phyloP scores from a whole-genome alignment of 2,888 invertebrate genomes.

The Malthinus seriepunctatus region DNA sequence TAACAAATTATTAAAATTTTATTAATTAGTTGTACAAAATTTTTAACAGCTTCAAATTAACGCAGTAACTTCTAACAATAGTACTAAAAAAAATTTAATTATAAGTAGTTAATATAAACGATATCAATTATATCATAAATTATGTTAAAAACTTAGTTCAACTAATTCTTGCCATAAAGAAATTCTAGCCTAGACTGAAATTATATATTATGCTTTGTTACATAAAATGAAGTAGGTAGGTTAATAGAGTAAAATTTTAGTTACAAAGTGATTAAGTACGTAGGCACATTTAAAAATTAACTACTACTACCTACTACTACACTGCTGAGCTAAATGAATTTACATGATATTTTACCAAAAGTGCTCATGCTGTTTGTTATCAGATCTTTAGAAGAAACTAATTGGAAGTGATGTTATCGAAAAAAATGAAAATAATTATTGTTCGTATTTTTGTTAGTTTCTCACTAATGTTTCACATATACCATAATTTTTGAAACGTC shows the following conservation, averaged over 20 bases:
- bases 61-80: constrained; percentile 32
- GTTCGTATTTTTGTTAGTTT: constrained; percentile 11
- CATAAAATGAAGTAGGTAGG: constrained; percentile 39
- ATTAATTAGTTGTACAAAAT: no score
- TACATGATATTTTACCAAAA: constrained; percentile 64
- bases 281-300: constrained; percentile 33
- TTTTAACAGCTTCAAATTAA: constrained; percentile 15
- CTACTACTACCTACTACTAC: constrained; percentile 22
- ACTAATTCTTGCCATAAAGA: constrained; percentile 54
- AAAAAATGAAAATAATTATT: constrained; percentile 3
- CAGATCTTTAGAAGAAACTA: constrained; percentile 38
- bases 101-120: constrained; percentile 42
- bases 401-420: constrained; percentile 20
- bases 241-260: constrained; percentile 28
- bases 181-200: constrained; percentile 54
- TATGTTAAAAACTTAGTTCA: constrained; percentile 40
- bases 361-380: constrained; percentile 67
- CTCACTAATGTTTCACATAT: constrained; percentile 19
- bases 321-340: constrained; percentile 45
- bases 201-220: constrained; percentile 48
- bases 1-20: no score
- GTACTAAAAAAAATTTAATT: constrained; percentile 36
- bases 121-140: constrained; percentile 49
- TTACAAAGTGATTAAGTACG: constrained; percentile 29
- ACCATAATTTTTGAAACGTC: constrained; percentile 1